Percentiles rank a stretch among this genome's conserved stretches.
Evolutionary conservation across 2,113 vertebrate species (phyloP).

Genomic region (Hypocryptadius cinnamomeus): DNA sequence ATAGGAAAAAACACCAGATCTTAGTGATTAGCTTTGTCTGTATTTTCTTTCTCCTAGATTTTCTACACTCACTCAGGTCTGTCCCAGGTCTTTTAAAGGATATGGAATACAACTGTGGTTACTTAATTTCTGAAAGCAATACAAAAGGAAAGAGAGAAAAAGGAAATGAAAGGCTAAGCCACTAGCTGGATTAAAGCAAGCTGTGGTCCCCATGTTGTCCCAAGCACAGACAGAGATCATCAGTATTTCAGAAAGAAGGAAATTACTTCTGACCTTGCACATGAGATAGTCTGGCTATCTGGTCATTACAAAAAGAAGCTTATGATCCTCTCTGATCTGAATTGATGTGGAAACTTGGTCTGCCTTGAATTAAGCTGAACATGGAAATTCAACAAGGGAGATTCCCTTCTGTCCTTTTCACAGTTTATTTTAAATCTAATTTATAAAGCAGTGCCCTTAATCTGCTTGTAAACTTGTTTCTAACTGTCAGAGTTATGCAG

Average conservation of each 20-base stretch:
- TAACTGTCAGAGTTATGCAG: not conserved
- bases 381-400: not conserved
- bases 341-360: not conserved
- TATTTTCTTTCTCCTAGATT: not conserved
- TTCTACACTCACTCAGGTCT: not conserved
- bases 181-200: not conserved
- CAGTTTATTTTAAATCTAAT: not conserved
- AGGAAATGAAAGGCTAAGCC: not conserved
- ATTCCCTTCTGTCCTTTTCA: not conserved
- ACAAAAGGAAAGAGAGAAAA: not conserved
- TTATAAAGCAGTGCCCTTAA: not conserved
- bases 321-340: not conserved
- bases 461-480: not conserved
- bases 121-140: not conserved
- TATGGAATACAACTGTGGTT: not conserved
- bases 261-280: slow-evolving; percentile 3
- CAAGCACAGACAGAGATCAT: not conserved
- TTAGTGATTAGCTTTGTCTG: not conserved
- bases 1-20: not conserved
- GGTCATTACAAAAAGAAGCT: not conserved
- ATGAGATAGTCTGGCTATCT: not conserved
- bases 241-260: not conserved
- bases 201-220: not conserved
- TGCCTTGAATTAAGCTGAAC: not conserved
- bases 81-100: not conserved